These are phyloP conservation scores for Empis stercorea DNA, from an alignment of 2,888 invertebrate genomes.

Conservation along the genomic window DNA sequence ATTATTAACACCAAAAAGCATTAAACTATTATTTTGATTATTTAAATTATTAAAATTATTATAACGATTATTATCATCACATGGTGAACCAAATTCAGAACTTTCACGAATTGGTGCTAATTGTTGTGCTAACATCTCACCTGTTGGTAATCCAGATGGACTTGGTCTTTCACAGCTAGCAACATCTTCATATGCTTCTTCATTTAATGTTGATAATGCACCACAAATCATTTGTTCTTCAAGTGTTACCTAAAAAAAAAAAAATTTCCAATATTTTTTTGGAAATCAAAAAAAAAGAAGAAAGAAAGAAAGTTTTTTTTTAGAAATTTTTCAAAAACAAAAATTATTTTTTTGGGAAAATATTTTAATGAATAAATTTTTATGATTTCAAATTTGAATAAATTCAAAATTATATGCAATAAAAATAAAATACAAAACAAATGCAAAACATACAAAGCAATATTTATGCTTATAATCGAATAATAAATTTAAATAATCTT, in stretches of 20 bases:
- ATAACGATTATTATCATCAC: slow-evolving; percentile 23
- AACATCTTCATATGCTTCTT: slow-evolving; percentile 87
- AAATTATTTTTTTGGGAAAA: too few relatives aligned
- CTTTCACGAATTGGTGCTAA: slow-evolving; percentile 37
- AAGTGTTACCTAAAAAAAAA: slow-evolving; percentile 62
- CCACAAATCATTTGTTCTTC: slow-evolving; percentile 94
- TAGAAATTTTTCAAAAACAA: too few relatives aligned
- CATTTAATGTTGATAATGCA: slow-evolving; percentile 80
- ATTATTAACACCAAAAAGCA: slow-evolving; percentile 18
- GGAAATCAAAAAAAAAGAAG: too few relatives aligned
- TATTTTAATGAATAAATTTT: too few relatives aligned
- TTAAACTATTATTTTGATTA: slow-evolving; percentile 14
- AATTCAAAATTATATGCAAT: too few relatives aligned
- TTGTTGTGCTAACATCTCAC: slow-evolving; percentile 38
- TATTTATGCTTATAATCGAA: too few relatives aligned
- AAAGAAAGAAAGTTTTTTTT: too few relatives aligned
- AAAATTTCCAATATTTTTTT: too few relatives aligned
- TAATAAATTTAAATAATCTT: too few relatives aligned
- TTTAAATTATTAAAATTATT: slow-evolving; percentile 19
- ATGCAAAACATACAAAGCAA: too few relatives aligned
- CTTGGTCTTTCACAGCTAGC: slow-evolving; percentile 53
- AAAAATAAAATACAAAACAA: too few relatives aligned
- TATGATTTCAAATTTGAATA: too few relatives aligned
- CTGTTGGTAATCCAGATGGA: slow-evolving; percentile 42
- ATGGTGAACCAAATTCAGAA: slow-evolving; percentile 36